These are phyloP conservation scores for Orussus abietinus DNA, from an alignment of 1,140 invertebrate genomes.

Conservation along the genomic window DNA sequence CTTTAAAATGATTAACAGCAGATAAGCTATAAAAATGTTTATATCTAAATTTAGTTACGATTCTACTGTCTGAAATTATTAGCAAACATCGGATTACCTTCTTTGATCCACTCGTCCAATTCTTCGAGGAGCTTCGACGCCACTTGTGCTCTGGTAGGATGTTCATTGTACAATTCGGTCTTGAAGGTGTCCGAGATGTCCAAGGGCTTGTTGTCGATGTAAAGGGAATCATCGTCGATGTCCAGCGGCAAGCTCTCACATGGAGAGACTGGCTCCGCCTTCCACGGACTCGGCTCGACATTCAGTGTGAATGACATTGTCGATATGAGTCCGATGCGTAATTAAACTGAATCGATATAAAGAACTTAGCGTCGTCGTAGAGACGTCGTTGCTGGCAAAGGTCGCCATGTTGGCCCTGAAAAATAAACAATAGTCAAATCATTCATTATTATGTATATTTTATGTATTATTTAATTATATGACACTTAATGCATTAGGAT, in stretches of 20 bases:
- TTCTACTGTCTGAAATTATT: too few species aligned
- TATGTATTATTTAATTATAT: slow-evolving; percentile 5
- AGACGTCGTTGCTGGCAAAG: slow-evolving; percentile 36
- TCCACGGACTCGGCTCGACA: slow-evolving; percentile 44
- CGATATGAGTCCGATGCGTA: slow-evolving; percentile 24
- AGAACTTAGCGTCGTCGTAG: slow-evolving; percentile 38
- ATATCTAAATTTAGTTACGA: too few species aligned
- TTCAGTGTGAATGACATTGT: slow-evolving; percentile 37
- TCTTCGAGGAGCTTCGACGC: slow-evolving; percentile 44
- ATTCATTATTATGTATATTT: slow-evolving; percentile 3
- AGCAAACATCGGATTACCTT: too few species aligned
- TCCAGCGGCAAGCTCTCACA: slow-evolving; percentile 28
- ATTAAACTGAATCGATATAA: slow-evolving; percentile 32
- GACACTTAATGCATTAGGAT: background rate
- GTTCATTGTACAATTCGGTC: slow-evolving; percentile 25
- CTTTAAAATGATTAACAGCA: too few species aligned
- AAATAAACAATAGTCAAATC: slow-evolving; percentile 18
- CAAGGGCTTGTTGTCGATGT: slow-evolving; percentile 30
- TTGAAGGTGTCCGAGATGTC: slow-evolving; percentile 23
- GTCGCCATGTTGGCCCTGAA: slow-evolving; percentile 46
- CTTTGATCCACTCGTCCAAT: slow-evolving; percentile 48
- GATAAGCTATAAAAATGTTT: too few species aligned
- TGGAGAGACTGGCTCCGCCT: slow-evolving; percentile 53
- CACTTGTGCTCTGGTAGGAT: slow-evolving; percentile 40
- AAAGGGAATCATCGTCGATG: slow-evolving; percentile 36